Evolutionary conservation across 2,888 invertebrate species (phyloP), one percentile per base, ranked within the genome.

Genomic region (Macrosoma leucophasiata): DNA sequence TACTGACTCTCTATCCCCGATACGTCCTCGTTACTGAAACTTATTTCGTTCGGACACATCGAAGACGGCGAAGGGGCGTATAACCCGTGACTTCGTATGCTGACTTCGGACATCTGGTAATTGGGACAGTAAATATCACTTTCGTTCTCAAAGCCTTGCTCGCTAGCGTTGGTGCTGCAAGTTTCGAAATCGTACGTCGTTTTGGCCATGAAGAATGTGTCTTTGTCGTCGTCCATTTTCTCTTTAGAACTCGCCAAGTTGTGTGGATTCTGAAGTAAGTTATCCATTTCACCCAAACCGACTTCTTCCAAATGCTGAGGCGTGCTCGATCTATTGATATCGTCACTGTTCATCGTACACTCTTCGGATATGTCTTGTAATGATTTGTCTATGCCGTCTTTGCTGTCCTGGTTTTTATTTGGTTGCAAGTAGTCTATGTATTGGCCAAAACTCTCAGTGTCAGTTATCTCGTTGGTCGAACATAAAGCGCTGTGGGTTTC

Each of bases 101-200:
- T 89, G 0, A 89, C 86, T 69, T 88, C 89, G 0, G 88, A 89
- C 72, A 88, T 85, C 62, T 88, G 88, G 49, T 89, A 89, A 41
- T 85, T 82, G 0, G 84, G 82, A 22, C 84, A 85, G 56, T 89
- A 89, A 2, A 88, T 84, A 55, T 89, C 89, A 48, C 88, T 88
- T 58, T 87, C 88, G 44, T 87, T 87, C 11, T 84, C 85, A 30
- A 82, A 84, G 0, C 73, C 79, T 36, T 82, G 84, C 41, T 84
- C 84, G 40, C 81, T 79, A 0, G 79, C 76, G 37, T 81, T 82
- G 0, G 76, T 78, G 36, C 82, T 84, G 45, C 78, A 76, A 4
- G 82, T 78, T 36, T 84, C 84, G 32, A 77, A 81, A 35, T 82
- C 82, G 41, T 77, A 81, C 12, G 74, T 71, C 0, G 73, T 74